A percentile compares a stretch with the other conserved stretches of the same genome.
Evolutionary conservation across 2,797 vertebrate species (phyloP).

Genomic region (Cacajao melanocephalus): DNA sequence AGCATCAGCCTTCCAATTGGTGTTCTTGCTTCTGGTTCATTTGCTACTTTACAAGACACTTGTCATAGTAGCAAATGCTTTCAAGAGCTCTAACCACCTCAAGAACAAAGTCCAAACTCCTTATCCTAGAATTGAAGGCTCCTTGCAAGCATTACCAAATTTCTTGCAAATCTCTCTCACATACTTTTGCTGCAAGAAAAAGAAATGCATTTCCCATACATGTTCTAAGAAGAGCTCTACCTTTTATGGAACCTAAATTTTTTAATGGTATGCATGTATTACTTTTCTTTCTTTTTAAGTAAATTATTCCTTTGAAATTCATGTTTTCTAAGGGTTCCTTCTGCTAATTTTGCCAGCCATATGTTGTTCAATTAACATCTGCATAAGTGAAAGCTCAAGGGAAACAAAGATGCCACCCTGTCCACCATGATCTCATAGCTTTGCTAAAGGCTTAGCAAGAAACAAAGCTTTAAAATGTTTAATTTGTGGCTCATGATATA

Average conservation of each 20-base stretch:
- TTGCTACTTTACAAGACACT: not conserved
- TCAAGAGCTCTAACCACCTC: not conserved
- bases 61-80: not conserved
- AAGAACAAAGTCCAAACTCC: not conserved
- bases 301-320: not conserved
- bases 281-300: constrained; percentile 32
- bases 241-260: not conserved
- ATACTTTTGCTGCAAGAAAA: not conserved
- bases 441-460: not conserved
- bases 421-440: not conserved
- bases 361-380: not conserved
- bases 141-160: not conserved
- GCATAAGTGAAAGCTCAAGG: not conserved
- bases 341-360: not conserved
- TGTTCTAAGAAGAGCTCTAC: not conserved
- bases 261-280: not conserved
- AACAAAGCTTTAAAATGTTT: not conserved
- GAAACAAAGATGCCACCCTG: not conserved
- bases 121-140: not conserved
- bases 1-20: not conserved
- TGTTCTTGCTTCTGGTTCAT: not conserved
- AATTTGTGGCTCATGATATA: not conserved
- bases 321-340: not conserved
- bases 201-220: not conserved
- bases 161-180: not conserved